phyloP scores from a whole-genome alignment of 2,888 invertebrate genomes.

The Micoletzkya japonica region DNA sequence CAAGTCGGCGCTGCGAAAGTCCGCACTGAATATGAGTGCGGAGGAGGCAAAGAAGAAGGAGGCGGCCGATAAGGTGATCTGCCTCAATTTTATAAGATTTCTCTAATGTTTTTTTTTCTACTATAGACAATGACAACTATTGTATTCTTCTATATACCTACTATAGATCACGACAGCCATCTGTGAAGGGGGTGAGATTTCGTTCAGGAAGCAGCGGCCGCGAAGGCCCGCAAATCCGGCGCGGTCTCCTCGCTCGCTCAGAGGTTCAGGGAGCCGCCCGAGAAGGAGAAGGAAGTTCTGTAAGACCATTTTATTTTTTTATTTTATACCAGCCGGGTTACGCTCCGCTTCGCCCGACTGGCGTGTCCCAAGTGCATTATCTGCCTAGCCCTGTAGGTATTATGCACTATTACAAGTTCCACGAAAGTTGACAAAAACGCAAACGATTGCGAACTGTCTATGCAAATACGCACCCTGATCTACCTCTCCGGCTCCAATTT shows the following conservation, averaged over 20 bases:
- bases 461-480: too few species aligned
- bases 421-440: too few species aligned
- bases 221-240: slow-evolving; percentile 50
- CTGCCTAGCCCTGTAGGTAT: too few species aligned
- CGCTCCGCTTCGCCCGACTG: too few species aligned
- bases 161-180: neutral
- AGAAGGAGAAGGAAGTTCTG: slow-evolving; percentile 5
- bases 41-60: slow-evolving; percentile 55
- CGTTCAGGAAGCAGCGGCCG: slow-evolving; percentile 43
- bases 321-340: too few species aligned
- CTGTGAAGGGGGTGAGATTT: neutral
- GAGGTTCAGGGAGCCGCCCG: slow-evolving; percentile 37
- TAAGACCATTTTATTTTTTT: too few species aligned
- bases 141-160: neutral
- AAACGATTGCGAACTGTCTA: too few species aligned
- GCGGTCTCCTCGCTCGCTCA: slow-evolving; percentile 48
- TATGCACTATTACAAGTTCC: too few species aligned
- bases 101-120: slow-evolving; percentile 6
- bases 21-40: slow-evolving; percentile 56
- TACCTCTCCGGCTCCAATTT: too few species aligned
- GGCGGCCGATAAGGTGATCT: slow-evolving; percentile 42
- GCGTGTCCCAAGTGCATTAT: too few species aligned
- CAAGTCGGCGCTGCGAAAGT: slow-evolving; percentile 55
- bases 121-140: neutral
- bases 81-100: neutral